Percentiles rank a stretch among this genome's conserved stretches.
Evolutionary conservation across 1,140 invertebrate genomes (phyloP).

Genomic region (Nixonia krombeini): DNA sequence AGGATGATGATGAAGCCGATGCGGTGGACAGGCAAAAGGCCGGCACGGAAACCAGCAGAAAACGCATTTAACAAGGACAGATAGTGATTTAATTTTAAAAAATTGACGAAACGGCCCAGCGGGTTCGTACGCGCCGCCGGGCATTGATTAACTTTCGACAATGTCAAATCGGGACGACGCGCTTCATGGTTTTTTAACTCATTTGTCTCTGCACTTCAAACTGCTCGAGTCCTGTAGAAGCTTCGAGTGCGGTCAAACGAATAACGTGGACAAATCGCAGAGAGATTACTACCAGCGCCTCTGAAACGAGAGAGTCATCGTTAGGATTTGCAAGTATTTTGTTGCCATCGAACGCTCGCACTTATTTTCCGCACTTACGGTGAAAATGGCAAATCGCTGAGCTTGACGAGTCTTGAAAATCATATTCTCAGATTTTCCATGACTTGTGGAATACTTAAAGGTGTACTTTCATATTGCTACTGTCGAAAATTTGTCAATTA

Average conservation of each 20-base stretch:
- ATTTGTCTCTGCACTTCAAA: constrained; percentile 43
- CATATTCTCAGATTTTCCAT: no score
- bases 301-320: constrained; percentile 26
- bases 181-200: constrained; percentile 50
- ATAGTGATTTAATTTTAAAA: constrained; percentile 73
- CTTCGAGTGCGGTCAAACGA: constrained; percentile 55
- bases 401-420: no score
- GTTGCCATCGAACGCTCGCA: constrained; percentile 6
- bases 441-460: no score
- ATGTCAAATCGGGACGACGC: constrained; percentile 68
- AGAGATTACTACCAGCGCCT: constrained; percentile 30
- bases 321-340: constrained; percentile 30
- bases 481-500: no score
- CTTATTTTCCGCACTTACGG: no score
- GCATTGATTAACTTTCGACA: constrained; percentile 73
- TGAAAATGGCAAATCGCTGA: no score
- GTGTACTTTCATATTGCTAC: no score
- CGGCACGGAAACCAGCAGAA: constrained; percentile 52
- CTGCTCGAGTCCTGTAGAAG: constrained; percentile 48
- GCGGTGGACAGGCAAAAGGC: constrained; percentile 34
- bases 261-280: constrained; percentile 64
- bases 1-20: constrained; percentile 21
- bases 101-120: constrained; percentile 69
- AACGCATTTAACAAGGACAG: constrained; percentile 72
- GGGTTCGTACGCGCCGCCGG: constrained; percentile 48